Evolutionary conservation across 2,888 invertebrate genomes (phyloP), one percentile per base, ranked within the genome.

Genomic region (Synanthedon andrenaeformis): DNA sequence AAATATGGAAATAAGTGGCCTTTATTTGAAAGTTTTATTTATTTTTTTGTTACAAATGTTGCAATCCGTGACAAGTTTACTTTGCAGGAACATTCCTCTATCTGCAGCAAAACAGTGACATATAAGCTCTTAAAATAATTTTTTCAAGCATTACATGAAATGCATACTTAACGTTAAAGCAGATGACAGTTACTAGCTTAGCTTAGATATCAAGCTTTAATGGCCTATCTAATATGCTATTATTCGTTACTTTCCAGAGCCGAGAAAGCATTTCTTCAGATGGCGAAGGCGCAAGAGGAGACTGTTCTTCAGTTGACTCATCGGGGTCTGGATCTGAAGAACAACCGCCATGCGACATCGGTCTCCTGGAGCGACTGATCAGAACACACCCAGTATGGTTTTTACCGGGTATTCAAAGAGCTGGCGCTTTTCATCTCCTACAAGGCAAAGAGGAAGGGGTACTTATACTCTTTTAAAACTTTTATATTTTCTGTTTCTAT

Each of bases 311-410:
- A 1, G 89, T 89, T 50, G 89, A 86, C 60, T 80, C 87, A 0
- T 86, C 87, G 59, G 81, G 78, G 53, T 91, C 91, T 55, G 89
- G 87, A 51, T 89, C 89, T 55, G 91, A 90, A 61, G 91, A 91
- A 70, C 92, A 92, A 67, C 92, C 93, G 59, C 93, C 94, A 59
- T 96, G 95, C 77, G 94, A 94, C 86, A 93, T 96, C 71, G 93
- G 93, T 19, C 85, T 96, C 60, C 89, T 96, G 71, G 97, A 98
- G 79, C 90, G 97, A 60, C 90, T 98, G 63, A 92, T 96, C 72
- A 91, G 96, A 62, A 95, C 96, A 41, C 96, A 97, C 83, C 96
- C 97, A 49, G 95, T 98, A 68, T 98, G 98, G 98, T 97, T 96
- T 80, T 89, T 98, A 58, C 96, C 97, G 0, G 96, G 96, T 45